Conservation (phyloP, 2,888 invertebrate species). For the Gibbula magus region DNA sequence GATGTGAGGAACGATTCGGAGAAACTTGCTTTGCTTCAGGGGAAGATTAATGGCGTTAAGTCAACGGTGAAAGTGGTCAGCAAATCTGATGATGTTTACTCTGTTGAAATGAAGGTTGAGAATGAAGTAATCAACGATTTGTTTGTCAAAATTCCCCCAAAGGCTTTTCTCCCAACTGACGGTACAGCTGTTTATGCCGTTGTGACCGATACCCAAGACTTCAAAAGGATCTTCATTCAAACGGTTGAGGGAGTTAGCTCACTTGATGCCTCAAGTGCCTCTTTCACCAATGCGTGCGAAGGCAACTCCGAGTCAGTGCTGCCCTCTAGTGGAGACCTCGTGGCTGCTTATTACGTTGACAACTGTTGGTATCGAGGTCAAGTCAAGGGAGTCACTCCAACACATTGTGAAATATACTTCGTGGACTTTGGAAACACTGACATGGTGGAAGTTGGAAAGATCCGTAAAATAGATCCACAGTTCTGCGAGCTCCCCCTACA, state of each 20-base stretch:
- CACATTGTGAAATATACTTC: conserved; percentile 40
- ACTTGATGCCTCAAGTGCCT: conserved; percentile 75
- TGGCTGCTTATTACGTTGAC: conserved; percentile 81
- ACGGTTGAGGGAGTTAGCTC: background rate
- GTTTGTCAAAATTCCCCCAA: background rate
- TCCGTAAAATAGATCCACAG: conserved; percentile 43
- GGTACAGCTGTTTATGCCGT: background rate
- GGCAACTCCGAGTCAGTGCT: conserved; percentile 33
- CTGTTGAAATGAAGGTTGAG: background rate
- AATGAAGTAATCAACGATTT: background rate
- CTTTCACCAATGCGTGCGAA: conserved; percentile 75
- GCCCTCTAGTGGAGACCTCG: conserved; percentile 77
- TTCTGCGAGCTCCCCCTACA: conserved; percentile 48
- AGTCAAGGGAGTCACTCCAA: conserved; percentile 75
- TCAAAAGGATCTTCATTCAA: background rate
- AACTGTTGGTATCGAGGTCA: conserved; percentile 81
- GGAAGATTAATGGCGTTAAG: background rate
- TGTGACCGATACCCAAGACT: background rate
- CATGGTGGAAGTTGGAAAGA: conserved; percentile 29
- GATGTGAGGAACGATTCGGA: background rate
- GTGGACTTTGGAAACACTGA: conserved; percentile 51
- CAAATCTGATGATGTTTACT: background rate
- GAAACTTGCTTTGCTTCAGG: background rate
- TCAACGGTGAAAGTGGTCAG: background rate
- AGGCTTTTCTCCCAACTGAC: background rate